phyloP scores from a whole-genome alignment of 2,113 vertebrate species.

The Pteronura brasiliensis region DNA sequence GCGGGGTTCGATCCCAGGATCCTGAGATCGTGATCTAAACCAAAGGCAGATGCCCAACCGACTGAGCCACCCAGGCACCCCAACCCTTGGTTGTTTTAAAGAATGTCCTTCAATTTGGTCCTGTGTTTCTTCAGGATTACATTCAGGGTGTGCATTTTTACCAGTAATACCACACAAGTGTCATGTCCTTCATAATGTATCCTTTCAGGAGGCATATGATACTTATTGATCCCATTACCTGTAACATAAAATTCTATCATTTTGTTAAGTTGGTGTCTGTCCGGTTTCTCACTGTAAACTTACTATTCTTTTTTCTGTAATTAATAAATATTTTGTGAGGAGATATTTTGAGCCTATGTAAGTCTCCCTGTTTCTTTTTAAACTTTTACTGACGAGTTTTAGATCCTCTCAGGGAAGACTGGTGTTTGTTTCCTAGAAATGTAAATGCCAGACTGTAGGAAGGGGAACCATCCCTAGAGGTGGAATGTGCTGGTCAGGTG shows the following conservation, averaged over 20 bases:
- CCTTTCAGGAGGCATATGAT: neutral
- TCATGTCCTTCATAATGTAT: neutral
- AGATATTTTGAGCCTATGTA: neutral
- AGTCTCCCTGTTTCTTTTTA: neutral
- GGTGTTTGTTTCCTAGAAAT: neutral
- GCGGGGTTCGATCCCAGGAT: no score
- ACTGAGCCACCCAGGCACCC: neutral
- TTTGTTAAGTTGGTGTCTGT: neutral
- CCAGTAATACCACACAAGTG: neutral
- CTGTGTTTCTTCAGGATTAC: neutral
- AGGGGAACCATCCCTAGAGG: neutral
- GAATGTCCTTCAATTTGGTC: neutral
- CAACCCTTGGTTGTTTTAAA: neutral
- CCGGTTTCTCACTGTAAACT: neutral
- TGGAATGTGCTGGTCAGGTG: neutral
- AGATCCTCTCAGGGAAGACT: neutral
- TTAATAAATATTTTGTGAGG: neutral
- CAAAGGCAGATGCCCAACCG: neutral
- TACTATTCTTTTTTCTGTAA: neutral
- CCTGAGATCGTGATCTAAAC: neutral
- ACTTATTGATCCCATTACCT: neutral
- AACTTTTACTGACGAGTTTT: neutral
- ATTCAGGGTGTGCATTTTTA: neutral
- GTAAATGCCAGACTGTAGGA: neutral
- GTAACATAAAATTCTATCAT: neutral